phyloP scores from a whole-genome alignment of 2,888 invertebrate species.

The Cephus sareptanus region DNA sequence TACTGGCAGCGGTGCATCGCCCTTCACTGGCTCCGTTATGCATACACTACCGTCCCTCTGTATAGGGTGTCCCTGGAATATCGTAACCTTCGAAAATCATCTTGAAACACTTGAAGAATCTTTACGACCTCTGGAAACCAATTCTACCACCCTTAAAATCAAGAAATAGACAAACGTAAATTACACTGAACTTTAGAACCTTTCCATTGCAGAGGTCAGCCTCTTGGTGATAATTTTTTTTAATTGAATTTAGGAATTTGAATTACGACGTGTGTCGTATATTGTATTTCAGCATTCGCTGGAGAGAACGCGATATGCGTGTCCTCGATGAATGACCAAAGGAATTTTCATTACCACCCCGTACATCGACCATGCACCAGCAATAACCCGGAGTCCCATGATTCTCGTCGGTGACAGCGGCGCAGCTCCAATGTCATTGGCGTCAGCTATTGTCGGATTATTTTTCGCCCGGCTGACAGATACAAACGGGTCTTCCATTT shows the following conservation, averaged over 20 bases:
- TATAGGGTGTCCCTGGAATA: conserved; percentile 9
- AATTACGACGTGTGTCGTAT: neutral
- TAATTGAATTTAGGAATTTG: too few species aligned
- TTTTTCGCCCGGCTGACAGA: conserved; percentile 1
- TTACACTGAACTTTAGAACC: neutral
- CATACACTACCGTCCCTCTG: conserved; percentile 39
- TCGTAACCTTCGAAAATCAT: neutral
- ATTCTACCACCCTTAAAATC: neutral
- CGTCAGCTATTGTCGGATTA: neutral
- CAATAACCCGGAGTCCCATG: neutral
- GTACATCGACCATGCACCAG: neutral
- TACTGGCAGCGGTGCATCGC: conserved; percentile 57
- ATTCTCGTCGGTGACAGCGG: neutral
- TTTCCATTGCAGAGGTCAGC: neutral
- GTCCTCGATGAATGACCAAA: neutral
- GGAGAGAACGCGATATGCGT: neutral
- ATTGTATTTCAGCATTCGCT: neutral
- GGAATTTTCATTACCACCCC: neutral
- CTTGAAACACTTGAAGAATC: neutral
- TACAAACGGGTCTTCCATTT: neutral
- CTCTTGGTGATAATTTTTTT: neutral
- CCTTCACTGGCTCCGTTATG: conserved; percentile 47
- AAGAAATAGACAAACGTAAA: neutral
- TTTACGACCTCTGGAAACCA: neutral
- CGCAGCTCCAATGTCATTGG: conserved; percentile 1